Conservation (phyloP, 2,113 vertebrate genomes). For the Hemiscyllium ocellatum region DNA sequence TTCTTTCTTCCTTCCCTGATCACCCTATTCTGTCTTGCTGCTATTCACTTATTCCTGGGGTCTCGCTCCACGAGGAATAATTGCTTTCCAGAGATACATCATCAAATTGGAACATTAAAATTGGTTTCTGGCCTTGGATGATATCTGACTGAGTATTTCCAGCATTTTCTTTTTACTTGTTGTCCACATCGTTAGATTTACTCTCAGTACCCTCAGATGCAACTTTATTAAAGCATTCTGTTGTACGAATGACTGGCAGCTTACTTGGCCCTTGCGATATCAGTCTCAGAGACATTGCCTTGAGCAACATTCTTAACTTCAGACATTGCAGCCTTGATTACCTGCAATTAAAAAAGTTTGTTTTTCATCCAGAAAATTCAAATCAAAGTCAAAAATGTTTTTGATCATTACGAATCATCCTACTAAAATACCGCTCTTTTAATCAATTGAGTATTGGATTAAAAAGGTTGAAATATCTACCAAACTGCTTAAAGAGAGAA, state of each 20-base stretch:
- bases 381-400: background rate
- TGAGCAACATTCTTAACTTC: constrained; percentile 76
- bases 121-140: background rate
- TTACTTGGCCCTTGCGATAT: constrained; percentile 83
- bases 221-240: background rate
- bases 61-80: too few species aligned
- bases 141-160: background rate
- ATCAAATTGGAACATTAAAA: background rate
- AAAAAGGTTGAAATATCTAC: background rate
- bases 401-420: background rate
- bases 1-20: background rate
- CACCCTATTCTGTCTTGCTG: background rate
- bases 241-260: constrained; percentile 44
- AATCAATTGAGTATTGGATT: background rate
- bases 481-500: background rate
- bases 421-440: background rate
- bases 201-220: background rate
- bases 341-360: constrained; percentile 56
- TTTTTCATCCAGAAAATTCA: background rate
- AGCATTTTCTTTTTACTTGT: background rate
- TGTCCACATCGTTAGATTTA: background rate
- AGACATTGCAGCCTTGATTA: constrained; percentile 75
- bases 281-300: constrained; percentile 67
- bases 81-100: background rate
- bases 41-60: background rate